phyloP scores from a whole-genome alignment of 2,888 invertebrate species.

The Tachina lurida region DNA sequence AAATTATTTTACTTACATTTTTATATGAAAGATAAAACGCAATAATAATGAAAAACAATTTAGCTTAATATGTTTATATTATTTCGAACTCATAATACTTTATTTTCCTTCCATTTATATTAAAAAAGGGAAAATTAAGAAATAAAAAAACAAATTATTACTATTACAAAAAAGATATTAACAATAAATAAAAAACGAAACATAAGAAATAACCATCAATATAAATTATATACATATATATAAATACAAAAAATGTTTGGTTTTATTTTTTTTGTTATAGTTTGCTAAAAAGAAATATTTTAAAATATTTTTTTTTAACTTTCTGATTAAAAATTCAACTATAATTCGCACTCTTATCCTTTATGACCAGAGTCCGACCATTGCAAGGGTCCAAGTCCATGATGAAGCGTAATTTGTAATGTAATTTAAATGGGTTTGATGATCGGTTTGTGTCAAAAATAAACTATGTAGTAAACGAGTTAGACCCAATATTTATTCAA shows the following conservation, averaged over 20 bases:
- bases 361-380: too few relatives aligned
- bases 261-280: background rate
- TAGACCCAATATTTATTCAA: too few relatives aligned
- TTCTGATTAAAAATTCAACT: too few relatives aligned
- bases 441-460: too few relatives aligned
- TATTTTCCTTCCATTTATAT: constrained; percentile 39
- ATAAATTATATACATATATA: constrained; percentile 40
- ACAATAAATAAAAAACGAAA: constrained; percentile 11
- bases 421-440: too few relatives aligned
- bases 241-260: constrained; percentile 32
- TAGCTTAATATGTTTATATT: constrained; percentile 15
- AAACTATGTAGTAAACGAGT: too few relatives aligned
- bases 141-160: constrained; percentile 29
- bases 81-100: background rate
- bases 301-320: background rate
- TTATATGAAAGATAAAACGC: background rate
- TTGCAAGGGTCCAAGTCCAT: too few relatives aligned
- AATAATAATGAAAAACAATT: background rate
- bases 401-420: too few relatives aligned
- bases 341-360: too few relatives aligned
- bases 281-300: background rate
- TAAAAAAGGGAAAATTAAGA: constrained; percentile 1
- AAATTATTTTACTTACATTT: background rate
- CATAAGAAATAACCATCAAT: constrained; percentile 53
- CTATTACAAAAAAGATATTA: constrained; percentile 31